Evolutionary conservation across 2,113 vertebrate genomes (phyloP), one percentile per base, ranked within the genome.

Genomic region (Ranitomeya variabilis): DNA sequence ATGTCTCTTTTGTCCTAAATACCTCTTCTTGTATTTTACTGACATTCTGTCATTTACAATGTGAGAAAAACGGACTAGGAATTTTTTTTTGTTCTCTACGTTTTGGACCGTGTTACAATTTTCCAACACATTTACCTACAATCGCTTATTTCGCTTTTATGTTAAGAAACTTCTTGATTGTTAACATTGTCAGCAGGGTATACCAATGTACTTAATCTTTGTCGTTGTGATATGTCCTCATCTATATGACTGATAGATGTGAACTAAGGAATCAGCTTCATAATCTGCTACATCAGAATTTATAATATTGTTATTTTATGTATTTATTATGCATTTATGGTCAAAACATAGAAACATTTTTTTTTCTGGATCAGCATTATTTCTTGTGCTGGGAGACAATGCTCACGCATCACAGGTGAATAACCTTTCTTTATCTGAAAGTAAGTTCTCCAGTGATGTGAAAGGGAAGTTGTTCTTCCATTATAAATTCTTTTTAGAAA

Each of bases 1-100:
- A 90, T 92, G 93, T 87, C 90, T 90, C 85, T 89, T n/a, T 89
- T 91, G 93, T 91, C 85, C 91, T 92, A 91, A 87, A 91, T 87
- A 92, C 91, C 90, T 92, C 90, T 89, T 92, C 69, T 86, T 66
- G 90, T 88, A 74, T 45, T 91, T 91, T 85, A 92, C 86, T 91
- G 90, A 94, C 73, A 51, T 80, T 79, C 23, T 87, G 51, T 55
- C 59, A 52, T 79, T 57, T 54, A 79, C 13, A 66, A 52, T 51
- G 18, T 19, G 21, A 87, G 66, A 79, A 80, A 86, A 83, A 54
- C 54, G 81, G 37, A 69, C 66, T 23, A 23, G 18, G 66, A 84
- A 6, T n/a, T 84, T 69, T 81, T 26, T 55, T 51, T 71, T 26
- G 13, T 37, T 67, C 64, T 69, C 12, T 18, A 69, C 37, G 45